Percentiles rank a stretch among this genome's conserved stretches.
phyloP scores from a whole-genome alignment of 2,113 vertebrate species.

The Ceyx margarethae region DNA sequence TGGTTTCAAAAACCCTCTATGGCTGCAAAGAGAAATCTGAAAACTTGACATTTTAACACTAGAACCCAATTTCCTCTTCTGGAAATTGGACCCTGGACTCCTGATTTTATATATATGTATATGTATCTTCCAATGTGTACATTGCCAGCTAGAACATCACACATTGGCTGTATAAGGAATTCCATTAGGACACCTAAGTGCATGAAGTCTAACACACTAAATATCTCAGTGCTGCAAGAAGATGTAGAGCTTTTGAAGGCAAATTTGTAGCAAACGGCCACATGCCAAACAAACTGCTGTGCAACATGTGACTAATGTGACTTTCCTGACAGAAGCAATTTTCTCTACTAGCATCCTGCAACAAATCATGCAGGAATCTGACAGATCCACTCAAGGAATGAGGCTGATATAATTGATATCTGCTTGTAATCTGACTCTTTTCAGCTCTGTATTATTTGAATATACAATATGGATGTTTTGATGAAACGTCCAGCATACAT shows the following conservation, averaged over 20 bases:
- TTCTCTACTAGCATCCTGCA: constrained; percentile 19
- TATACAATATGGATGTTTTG: neutral
- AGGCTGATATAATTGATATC: neutral
- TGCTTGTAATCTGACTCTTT: neutral
- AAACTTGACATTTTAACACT: neutral
- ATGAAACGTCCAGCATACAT: neutral
- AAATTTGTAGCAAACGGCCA: constrained; percentile 17
- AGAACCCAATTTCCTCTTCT: neutral
- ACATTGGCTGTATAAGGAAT: neutral
- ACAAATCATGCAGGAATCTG: constrained; percentile 2
- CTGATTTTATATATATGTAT: neutral
- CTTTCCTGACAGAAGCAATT: neutral
- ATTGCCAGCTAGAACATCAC: neutral
- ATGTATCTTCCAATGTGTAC: fast-evolving
- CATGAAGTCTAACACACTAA: neutral
- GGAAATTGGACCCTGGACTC: neutral
- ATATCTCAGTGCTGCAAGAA: neutral
- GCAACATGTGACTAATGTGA: neutral
- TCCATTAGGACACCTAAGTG: neutral
- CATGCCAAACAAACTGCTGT: neutral
- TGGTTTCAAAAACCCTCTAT: neutral
- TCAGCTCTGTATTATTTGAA: neutral
- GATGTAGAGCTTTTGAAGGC: neutral
- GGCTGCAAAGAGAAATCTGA: neutral
- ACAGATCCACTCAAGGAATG: neutral